phyloP scores from a whole-genome alignment of 2,113 vertebrate genomes.

The Aspidoscelis tigris region DNA sequence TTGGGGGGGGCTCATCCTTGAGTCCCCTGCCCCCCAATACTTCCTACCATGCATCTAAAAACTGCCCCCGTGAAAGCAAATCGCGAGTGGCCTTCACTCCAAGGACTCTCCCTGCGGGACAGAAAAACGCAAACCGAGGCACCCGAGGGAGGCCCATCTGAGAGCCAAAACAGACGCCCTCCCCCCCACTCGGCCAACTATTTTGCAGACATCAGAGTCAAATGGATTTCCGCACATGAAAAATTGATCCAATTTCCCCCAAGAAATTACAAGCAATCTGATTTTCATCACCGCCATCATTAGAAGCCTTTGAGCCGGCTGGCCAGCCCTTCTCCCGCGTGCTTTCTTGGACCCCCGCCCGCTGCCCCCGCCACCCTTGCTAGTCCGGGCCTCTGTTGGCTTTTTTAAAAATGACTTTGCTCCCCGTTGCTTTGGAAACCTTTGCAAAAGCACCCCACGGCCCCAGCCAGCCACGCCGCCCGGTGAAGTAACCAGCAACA shows the following conservation, averaged over 20 bases:
- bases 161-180: neutral
- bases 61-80: too few species aligned
- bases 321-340: neutral
- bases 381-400: constrained; percentile 40
- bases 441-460: constrained; percentile 67
- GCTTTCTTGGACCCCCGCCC: too few species aligned
- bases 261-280: constrained; percentile 54
- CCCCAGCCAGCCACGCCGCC: constrained; percentile 54
- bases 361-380: too few species aligned
- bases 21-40: too few species aligned
- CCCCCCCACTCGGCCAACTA: neutral
- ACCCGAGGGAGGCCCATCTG: neutral
- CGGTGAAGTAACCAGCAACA: constrained; percentile 89
- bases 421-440: constrained; percentile 81
- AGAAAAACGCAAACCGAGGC: neutral
- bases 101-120: neutral
- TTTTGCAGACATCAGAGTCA: constrained; percentile 41
- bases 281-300: constrained; percentile 66
- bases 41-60: too few species aligned
- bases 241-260: constrained; percentile 64
- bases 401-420: constrained; percentile 69
- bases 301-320: constrained; percentile 76
- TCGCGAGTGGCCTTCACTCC: too few species aligned
- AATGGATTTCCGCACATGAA: constrained; percentile 53
- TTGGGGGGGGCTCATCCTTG: too few species aligned